A percentile compares a stretch with the other conserved stretches of the same genome.
Evolutionary conservation across 2,113 vertebrate species (phyloP).

Genomic region (Neolamprologus caudopunctatus): DNA sequence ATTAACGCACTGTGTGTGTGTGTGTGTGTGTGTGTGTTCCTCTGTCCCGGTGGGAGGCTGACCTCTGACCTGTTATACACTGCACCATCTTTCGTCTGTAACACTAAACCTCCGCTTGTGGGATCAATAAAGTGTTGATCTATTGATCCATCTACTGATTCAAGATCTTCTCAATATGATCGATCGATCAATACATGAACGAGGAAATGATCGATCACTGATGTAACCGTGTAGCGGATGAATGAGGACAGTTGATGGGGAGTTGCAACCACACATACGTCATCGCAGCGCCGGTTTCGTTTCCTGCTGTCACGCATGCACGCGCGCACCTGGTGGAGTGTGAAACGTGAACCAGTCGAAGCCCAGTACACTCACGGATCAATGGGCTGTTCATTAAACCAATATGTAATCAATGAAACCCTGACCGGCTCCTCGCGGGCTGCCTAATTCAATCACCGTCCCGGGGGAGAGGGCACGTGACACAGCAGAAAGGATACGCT

Average conservation of each 20-base stretch:
- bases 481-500: slow-evolving; percentile 84
- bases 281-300: background rate
- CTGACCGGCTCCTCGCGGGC: background rate
- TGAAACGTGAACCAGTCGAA: background rate
- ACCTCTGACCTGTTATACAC: background rate
- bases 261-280: background rate
- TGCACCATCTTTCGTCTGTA: background rate
- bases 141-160: background rate
- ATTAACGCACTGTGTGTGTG: background rate
- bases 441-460: background rate
- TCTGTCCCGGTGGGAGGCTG: background rate
- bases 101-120: background rate
- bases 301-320: background rate
- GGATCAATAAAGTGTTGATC: background rate
- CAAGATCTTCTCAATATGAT: background rate
- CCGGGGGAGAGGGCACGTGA: background rate
- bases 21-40: background rate
- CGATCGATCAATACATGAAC: background rate
- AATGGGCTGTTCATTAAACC: background rate
- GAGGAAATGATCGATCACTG: background rate
- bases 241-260: background rate
- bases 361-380: background rate
- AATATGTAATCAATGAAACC: background rate
- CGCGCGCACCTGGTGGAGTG: background rate
- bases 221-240: background rate